Conservation (phyloP, 1,140 invertebrate species). For the Brachystomella parvula region DNA sequence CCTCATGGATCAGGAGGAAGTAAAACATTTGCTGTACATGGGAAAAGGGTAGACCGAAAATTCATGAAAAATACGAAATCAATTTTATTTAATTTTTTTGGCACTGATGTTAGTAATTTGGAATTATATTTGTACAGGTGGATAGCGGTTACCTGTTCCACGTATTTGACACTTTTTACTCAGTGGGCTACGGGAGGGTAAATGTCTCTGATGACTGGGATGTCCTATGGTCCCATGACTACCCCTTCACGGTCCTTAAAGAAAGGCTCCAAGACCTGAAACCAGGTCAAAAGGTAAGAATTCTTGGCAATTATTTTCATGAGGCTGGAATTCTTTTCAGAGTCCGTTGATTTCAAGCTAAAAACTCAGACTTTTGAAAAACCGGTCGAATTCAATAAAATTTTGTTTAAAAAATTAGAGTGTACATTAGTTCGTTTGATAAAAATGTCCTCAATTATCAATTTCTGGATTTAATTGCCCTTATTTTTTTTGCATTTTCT, state of each 20-base stretch:
- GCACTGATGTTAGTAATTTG: not conserved
- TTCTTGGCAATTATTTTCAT: slow-evolving; percentile 8
- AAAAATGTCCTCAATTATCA: not conserved
- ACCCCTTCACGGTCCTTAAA: slow-evolving; percentile 65
- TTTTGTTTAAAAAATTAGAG: too few species aligned
- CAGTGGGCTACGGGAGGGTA: slow-evolving; percentile 60
- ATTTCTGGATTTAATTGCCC: slow-evolving; percentile 4
- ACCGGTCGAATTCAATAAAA: too few species aligned
- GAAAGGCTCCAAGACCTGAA: slow-evolving; percentile 55
- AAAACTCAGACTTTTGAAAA: too few species aligned
- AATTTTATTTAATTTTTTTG: not conserved
- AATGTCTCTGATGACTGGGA: slow-evolving; percentile 59
- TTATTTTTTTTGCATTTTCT: too few species aligned
- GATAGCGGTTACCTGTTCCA: slow-evolving; percentile 65
- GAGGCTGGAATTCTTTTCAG: slow-evolving; percentile 10
- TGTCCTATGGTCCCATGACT: slow-evolving; percentile 87
- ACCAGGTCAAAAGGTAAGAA: slow-evolving; percentile 56
- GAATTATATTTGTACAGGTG: slow-evolving; percentile 39
- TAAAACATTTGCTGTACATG: slow-evolving; percentile 34
- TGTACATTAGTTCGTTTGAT: too few species aligned
- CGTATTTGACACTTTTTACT: slow-evolving; percentile 62
- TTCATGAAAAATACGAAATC: not conserved
- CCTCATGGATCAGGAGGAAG: not conserved
- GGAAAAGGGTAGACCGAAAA: slow-evolving; percentile 21
- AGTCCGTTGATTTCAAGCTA: not conserved